A percentile compares a stretch with the other conserved stretches of the same genome.
Evolutionary conservation across 2,113 vertebrate genomes (phyloP).

Genomic region (Phaethon lepturus): DNA sequence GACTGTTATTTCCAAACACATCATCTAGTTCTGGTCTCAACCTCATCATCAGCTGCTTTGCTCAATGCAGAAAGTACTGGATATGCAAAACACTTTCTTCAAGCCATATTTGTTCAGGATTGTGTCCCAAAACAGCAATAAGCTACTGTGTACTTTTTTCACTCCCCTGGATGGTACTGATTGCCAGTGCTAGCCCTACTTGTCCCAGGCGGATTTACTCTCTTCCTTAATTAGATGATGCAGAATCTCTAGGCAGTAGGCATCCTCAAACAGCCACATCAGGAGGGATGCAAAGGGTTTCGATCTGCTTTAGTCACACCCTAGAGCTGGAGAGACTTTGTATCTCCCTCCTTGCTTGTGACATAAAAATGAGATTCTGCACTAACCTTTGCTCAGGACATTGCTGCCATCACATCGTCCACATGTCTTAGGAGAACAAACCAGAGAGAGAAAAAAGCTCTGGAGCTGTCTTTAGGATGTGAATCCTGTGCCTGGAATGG

Average conservation of each 20-base stretch:
- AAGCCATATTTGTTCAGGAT: background rate
- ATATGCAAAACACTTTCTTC: background rate
- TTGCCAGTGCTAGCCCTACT: background rate
- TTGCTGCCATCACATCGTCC: background rate
- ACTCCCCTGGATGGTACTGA: background rate
- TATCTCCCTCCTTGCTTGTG: background rate
- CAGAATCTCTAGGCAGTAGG: background rate
- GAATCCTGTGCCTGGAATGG: background rate
- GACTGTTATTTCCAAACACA: background rate
- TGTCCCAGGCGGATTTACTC: background rate
- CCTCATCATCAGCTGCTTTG: background rate
- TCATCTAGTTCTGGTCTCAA: background rate
- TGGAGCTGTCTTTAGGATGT: background rate
- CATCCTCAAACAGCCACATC: background rate
- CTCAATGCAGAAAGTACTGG: background rate
- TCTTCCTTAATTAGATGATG: background rate
- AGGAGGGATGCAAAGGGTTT: background rate
- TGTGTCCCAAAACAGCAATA: background rate
- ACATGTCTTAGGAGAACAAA: background rate
- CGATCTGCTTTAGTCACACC: background rate
- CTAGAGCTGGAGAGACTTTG: background rate
- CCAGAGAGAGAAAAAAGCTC: background rate
- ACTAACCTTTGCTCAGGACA: background rate
- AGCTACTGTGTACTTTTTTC: background rate
- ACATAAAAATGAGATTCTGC: background rate